Percentiles rank a stretch among this genome's conserved stretches.
These are phyloP conservation scores for Phalacrocorax pelagicus DNA, from an alignment of 2,113 vertebrate genomes.

Conservation along the genomic window DNA sequence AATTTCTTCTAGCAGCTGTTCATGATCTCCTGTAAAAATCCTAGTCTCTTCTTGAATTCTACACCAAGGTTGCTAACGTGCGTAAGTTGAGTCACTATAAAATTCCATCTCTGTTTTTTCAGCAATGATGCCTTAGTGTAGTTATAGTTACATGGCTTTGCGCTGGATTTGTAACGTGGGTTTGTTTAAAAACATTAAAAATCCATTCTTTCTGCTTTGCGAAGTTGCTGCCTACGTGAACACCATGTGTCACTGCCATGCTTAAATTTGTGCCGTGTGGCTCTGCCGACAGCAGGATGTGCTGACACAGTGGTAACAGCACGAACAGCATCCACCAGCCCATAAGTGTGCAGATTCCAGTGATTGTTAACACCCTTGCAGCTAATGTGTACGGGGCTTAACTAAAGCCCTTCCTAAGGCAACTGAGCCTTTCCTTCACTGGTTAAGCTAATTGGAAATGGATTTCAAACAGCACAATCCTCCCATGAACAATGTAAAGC, in stretches of 20 bases:
- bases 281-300: neutral
- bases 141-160: neutral
- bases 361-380: constrained; percentile 7
- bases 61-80: neutral
- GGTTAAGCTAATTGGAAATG: constrained; percentile 44
- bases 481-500: constrained; percentile 5
- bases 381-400: neutral
- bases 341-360: neutral
- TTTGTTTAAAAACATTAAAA: neutral
- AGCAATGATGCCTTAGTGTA: neutral
- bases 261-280: neutral
- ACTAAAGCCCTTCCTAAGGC: constrained; percentile 37
- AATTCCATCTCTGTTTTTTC: neutral
- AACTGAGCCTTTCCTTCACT: neutral
- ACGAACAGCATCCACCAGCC: neutral
- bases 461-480: constrained; percentile 26
- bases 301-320: constrained; percentile 29
- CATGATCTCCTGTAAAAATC: neutral
- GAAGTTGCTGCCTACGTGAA: neutral
- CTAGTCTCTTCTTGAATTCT: neutral
- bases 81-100: neutral
- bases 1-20: neutral
- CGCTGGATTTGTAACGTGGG: neutral
- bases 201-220: neutral
- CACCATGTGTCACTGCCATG: neutral